Base-by-base conservation (phyloP, 2,113 vertebrate species). In the Petrocephalus zakoni region DNA sequence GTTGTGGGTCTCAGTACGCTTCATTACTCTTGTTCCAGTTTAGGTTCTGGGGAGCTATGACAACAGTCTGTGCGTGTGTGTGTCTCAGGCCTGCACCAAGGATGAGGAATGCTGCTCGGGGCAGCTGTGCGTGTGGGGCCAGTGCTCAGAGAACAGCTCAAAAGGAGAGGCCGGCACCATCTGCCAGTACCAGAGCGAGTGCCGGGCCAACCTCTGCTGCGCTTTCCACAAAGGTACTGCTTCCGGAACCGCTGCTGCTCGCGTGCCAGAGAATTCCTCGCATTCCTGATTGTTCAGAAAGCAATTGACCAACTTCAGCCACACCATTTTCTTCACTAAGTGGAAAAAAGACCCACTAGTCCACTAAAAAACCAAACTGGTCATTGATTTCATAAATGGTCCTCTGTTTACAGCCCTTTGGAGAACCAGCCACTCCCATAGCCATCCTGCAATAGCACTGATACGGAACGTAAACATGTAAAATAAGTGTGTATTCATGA, bases 71-170 rank as follows among this genome's bases (percentile, higher is more conserved):
- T 90, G 42, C 87, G 6, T 85, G 22, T 81, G 52, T 88, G n/a
- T 56, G 22, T 72, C 75, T 88, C 88, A 99, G 97, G 90, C 91
- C 46, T 99, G 98, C 85, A 94, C 94, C 0, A 95, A 96, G 87
- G 97, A 99, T 19, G 95, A 93, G 0, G 97, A 99, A 90, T 99
- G 98, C 94, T 98, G 97, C 0, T 93, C 92, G 9, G 95, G 95
- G 1, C 96, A 97, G 93, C 95, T 98, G 52, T 99, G 98, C 4
- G 94, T 96, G 0, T 98, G 97, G 97, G 98, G 98, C 0, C 93
- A 94, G 90, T 99, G 98, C 92, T 92, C 89, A 61, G 92, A 92
- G 88, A 94, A 95, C 87, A 91, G 91, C 5, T 91, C 94, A 0
- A 96, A 92, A 90, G 98, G 98, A 58, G 93, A 97, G 47, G 95